phyloP scores from a whole-genome alignment of 2,888 invertebrate genomes.

The Deilephila porcellus region DNA sequence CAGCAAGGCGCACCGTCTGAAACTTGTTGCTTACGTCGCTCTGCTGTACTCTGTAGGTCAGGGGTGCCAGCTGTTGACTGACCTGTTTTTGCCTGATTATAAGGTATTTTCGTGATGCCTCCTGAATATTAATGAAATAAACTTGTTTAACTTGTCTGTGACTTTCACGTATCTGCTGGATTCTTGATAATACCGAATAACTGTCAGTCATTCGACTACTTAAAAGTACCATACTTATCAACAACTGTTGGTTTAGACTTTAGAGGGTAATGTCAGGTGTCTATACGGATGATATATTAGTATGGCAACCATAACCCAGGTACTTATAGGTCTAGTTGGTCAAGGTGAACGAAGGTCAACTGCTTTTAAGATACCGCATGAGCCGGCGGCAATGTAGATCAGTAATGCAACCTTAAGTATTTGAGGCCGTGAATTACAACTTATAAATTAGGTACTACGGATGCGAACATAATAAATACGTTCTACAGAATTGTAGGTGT shows the following conservation, averaged over 20 bases:
- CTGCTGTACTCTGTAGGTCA: neutral
- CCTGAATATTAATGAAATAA: neutral
- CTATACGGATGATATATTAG: neutral
- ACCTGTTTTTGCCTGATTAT: neutral
- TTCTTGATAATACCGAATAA: no score
- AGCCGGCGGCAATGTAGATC: conserved; percentile 28
- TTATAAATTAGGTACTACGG: conserved; percentile 18
- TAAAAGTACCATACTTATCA: no score
- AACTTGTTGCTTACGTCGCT: conserved; percentile 29
- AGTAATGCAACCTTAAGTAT: conserved; percentile 20
- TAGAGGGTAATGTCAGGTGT: neutral
- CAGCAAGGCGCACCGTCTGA: conserved; percentile 36
- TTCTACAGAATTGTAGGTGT: neutral
- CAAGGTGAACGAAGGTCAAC: conserved; percentile 60
- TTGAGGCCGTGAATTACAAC: conserved; percentile 28
- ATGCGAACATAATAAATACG: conserved; percentile 5
- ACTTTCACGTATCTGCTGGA: no score
- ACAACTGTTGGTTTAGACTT: no score
- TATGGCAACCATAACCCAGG: conserved; percentile 13
- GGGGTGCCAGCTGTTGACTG: neutral
- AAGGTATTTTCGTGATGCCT: neutral
- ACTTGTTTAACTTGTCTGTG: neutral
- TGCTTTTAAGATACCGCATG: conserved; percentile 45
- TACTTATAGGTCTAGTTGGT: conserved; percentile 38
- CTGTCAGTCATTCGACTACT: no score